A percentile compares a stretch with the other conserved stretches of the same genome.
Evolutionary conservation across 2,113 vertebrate genomes (phyloP).

Genomic region (Cyanocitta stelleri): DNA sequence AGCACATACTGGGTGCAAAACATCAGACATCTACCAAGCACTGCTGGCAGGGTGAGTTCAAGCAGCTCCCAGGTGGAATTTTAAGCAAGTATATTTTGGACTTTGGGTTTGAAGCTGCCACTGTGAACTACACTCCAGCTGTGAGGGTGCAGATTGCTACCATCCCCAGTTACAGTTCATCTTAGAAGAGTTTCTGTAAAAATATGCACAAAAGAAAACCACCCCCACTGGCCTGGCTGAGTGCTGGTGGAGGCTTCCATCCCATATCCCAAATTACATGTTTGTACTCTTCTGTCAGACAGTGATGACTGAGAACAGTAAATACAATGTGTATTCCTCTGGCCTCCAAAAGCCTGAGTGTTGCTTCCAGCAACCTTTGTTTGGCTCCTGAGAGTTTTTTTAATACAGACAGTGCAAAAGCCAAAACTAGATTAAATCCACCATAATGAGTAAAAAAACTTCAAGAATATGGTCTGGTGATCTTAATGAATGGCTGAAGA

Average conservation of each 20-base stretch:
- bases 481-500: conserved; percentile 5
- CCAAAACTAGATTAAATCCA: conserved; percentile 1
- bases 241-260: neutral
- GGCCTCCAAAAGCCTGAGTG: neutral
- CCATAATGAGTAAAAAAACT: neutral
- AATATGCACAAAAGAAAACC: neutral
- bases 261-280: neutral
- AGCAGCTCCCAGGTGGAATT: neutral
- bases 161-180: neutral
- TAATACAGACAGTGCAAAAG: neutral
- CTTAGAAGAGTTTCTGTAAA: neutral
- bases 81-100: neutral
- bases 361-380: neutral
- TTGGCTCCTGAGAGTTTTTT: neutral
- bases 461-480: conserved; percentile 25
- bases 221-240: fast-evolving
- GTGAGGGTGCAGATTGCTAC: neutral
- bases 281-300: neutral
- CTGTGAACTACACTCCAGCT: neutral
- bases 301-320: neutral
- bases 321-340: neutral
- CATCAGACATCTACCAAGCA: neutral
- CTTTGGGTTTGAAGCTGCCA: neutral
- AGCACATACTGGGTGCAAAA: neutral
- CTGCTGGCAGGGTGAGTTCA: neutral